Percentiles rank a stretch among this genome's conserved stretches.
Evolutionary conservation across 1,140 invertebrate genomes (phyloP).

Genomic region (Anthonomus grandis): DNA sequence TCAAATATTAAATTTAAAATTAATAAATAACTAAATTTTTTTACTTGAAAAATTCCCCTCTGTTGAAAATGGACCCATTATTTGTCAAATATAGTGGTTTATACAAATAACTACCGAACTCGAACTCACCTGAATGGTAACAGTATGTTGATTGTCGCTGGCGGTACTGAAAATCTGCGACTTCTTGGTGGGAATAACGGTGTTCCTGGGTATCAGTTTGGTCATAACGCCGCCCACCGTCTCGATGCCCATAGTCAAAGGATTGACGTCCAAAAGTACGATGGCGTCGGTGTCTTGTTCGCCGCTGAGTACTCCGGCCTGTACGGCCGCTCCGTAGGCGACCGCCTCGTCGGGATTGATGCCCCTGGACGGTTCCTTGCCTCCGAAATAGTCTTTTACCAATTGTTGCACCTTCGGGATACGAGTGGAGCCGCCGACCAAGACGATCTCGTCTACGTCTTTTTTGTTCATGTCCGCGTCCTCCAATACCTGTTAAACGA

Average conservation of each 20-base stretch:
- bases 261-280: conserved; percentile 96
- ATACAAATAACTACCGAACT: too few species aligned
- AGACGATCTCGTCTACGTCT: conserved; percentile 97
- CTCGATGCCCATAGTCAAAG: conserved; percentile 98
- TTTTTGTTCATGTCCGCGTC: conserved; percentile 99
- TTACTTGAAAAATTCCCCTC: too few species aligned
- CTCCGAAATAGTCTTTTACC: conserved; percentile 98
- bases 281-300: conserved; percentile 95
- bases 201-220: conserved; percentile 96
- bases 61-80: too few species aligned
- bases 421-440: conserved; percentile 98
- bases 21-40: too few species aligned
- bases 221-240: conserved; percentile 99
- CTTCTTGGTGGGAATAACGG: conserved; percentile 99
- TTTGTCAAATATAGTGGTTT: too few species aligned
- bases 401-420: conserved; percentile 99
- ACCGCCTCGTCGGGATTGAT: conserved; percentile 99
- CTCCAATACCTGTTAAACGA: conserved; percentile 66
- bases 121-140: conserved; percentile 81
- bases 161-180: conserved; percentile 99
- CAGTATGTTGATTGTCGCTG: conserved; percentile 97
- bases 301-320: conserved; percentile 87
- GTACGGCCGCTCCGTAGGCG: conserved; percentile 97
- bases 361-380: conserved; percentile 95
- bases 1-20: too few species aligned